Conservation (phyloP, 2,888 invertebrate genomes). For the Apamea anceps region DNA sequence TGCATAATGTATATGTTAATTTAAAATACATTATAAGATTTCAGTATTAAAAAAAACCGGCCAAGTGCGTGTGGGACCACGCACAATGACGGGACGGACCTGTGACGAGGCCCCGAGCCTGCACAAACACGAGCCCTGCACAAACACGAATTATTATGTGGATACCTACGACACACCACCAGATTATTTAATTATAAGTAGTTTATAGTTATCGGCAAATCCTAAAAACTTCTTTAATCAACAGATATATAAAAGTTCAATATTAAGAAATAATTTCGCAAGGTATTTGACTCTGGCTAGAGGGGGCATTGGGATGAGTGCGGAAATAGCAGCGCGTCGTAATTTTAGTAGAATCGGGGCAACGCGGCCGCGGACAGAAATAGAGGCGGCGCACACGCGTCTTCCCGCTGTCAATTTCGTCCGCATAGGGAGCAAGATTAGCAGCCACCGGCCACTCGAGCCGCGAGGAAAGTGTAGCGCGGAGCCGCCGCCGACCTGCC, state of each 20-base stretch:
- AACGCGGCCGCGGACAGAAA: conserved; percentile 89
- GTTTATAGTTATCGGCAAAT: neutral
- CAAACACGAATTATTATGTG: neutral
- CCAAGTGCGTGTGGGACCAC: neutral
- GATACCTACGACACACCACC: neutral
- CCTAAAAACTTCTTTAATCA: neutral
- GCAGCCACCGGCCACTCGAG: conserved; percentile 72
- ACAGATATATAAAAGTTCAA: conserved; percentile 7
- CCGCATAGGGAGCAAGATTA: conserved; percentile 88
- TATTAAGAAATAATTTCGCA: conserved; percentile 73
- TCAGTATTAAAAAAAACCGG: neutral
- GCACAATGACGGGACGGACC: neutral
- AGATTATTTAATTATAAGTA: neutral
- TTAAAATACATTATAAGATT: too few relatives aligned
- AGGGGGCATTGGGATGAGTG: conserved; percentile 85
- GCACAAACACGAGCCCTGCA: neutral
- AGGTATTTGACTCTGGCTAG: conserved; percentile 80
- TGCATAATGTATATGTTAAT: too few relatives aligned
- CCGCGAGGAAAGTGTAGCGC: conserved; percentile 58
- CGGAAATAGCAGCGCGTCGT: conserved; percentile 89
- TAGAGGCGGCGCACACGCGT: conserved; percentile 86
- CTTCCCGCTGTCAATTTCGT: conserved; percentile 88
- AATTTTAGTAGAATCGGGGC: conserved; percentile 90
- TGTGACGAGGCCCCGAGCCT: too few relatives aligned
- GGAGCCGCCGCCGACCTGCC: conserved; percentile 53